Conservation (phyloP, 2,888 invertebrate genomes). For the Amorpha juglandis region DNA sequence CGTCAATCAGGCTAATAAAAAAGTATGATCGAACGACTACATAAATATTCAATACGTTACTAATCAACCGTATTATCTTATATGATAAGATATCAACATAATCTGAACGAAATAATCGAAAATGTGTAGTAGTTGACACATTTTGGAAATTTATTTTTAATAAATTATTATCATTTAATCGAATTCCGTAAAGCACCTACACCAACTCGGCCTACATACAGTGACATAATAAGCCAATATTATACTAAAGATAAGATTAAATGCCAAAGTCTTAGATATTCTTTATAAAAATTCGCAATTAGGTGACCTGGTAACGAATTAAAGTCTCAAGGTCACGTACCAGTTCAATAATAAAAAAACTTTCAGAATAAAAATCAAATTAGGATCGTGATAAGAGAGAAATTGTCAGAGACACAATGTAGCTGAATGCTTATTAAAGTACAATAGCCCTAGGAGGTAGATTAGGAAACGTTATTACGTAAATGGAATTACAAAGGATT, state of each 20-base stretch:
- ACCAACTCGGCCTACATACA: conserved; percentile 19
- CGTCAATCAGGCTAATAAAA: too few relatives aligned
- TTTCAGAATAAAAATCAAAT: neutral
- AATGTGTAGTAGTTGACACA: neutral
- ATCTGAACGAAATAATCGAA: neutral
- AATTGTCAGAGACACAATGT: neutral
- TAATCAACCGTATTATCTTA: neutral
- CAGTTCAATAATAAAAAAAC: conserved; percentile 37
- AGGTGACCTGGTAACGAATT: conserved; percentile 17
- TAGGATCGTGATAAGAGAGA: neutral
- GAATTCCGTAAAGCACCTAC: neutral
- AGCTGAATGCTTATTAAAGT: neutral
- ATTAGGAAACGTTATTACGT: neutral
- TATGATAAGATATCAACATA: neutral
- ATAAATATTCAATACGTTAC: neutral
- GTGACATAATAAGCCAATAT: conserved; percentile 10
- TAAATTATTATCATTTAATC: conserved; percentile 1
- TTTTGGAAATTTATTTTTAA: neutral
- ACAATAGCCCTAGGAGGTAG: neutral
- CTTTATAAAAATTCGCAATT: conserved; percentile 11
- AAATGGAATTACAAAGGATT: neutral
- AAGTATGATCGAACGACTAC: too few relatives aligned
- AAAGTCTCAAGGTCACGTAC: conserved; percentile 33
- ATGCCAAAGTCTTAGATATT: conserved; percentile 11
- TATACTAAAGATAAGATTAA: conserved; percentile 21